Evolutionary conservation across 2,797 vertebrate genomes (phyloP), one percentile per base, ranked within the genome.

Genomic region (Sphaeramia orbicularis): DNA sequence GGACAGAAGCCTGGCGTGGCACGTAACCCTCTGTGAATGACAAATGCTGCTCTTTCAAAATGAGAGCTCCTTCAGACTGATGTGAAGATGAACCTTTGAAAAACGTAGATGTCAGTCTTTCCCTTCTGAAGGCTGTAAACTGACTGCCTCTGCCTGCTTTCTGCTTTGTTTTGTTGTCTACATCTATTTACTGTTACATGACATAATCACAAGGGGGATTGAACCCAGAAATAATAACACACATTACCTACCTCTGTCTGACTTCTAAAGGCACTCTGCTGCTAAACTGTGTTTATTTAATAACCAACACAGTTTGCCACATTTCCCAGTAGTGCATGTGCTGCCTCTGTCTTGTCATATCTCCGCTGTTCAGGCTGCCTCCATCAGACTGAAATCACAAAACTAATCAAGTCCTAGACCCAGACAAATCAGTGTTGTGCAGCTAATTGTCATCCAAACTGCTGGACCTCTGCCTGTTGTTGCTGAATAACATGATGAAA

Each of bases 381-480:
- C 68, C 0, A 3, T 36, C 51, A 61, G n/a, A 62, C n/a, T 0
- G 41, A 74, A 80, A 80, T 75, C 62, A 71, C 66, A 62, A 80
- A 85, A 60, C 72, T 53, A 87, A 90, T 88, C 65, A 80, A 80
- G 55, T 75, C 59, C 50, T 45, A 16, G 65, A 67, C 43, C 27
- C 74, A 52, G 74, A 76, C 24, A 65, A 86, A 71, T 65, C 36
- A 0, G 80, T 88, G 71, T 73, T 86, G 81, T 72, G 14, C 81
- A 84, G 84, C 83, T 86, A 85, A 89, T 89, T 83, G 65, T 73
- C 61, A 74, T 53, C n/a, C 74, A 80, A 76, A 53, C 50, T 53
- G 54, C 38, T 62, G 68, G 80, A 69, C 42, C 53, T 74, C 48
- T 65, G 55, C 48, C 71, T 14, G 13, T 60, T 79, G 60, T 52